A percentile compares a stretch with the other conserved stretches of the same genome.
Evolutionary conservation across 2,113 vertebrate species (phyloP).

Genomic region (Rhinoptilus africanus): DNA sequence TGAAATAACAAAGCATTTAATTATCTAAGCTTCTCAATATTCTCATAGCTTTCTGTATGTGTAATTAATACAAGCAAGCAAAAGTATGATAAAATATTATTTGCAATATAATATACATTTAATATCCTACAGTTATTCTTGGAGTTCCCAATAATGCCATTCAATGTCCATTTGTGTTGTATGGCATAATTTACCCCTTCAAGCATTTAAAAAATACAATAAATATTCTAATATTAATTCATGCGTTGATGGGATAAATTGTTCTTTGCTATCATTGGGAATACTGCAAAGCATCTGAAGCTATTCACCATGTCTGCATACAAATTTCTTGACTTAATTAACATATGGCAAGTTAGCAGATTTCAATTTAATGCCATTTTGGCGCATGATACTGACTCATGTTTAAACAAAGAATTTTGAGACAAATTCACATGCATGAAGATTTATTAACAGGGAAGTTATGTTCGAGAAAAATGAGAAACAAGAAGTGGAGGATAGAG

Average conservation of each 20-base stretch:
- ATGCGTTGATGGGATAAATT: not conserved
- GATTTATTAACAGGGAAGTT: not conserved
- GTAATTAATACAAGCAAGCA: not conserved
- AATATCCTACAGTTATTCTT: not conserved
- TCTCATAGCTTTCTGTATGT: not conserved
- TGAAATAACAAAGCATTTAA: not conserved
- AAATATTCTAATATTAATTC: not conserved
- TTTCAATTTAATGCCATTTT: not conserved
- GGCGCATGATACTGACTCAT: not conserved
- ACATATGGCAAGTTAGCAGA: not conserved
- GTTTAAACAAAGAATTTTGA: not conserved
- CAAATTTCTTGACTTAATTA: not conserved
- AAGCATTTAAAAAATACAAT: not conserved
- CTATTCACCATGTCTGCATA: not conserved
- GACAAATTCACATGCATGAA: not conserved
- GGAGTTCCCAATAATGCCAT: not conserved
- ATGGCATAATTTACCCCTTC: not conserved
- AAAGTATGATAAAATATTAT: not conserved
- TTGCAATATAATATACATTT: not conserved
- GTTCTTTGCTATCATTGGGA: not conserved
- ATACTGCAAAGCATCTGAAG: not conserved
- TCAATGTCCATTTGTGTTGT: not conserved
- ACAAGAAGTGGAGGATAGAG: accelerated
- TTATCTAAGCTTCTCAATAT: not conserved
- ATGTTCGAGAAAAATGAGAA: not conserved